Evolutionary conservation across 2,888 invertebrate species (phyloP).

Genomic region (Dolichomitus sp.): DNA sequence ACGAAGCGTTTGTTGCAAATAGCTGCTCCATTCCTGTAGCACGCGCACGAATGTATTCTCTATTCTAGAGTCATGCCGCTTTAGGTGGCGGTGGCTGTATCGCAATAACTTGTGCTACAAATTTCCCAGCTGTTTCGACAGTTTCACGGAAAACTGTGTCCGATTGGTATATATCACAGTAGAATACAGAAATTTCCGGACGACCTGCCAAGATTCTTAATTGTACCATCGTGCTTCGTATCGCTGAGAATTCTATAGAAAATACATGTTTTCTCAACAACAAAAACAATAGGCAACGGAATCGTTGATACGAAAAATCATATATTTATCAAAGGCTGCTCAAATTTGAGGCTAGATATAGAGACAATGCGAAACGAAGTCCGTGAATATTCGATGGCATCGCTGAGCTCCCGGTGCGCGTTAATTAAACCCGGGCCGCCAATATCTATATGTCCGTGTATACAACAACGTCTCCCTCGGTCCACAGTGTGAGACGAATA

Average conservation of each 20-base stretch:
- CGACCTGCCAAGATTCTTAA: background rate
- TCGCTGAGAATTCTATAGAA: background rate
- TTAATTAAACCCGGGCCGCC: constrained; percentile 45
- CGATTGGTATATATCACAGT: background rate
- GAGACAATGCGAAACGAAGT: background rate
- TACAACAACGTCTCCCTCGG: background rate
- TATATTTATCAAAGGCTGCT: constrained; percentile 45
- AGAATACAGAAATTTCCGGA: background rate
- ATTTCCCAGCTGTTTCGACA: background rate
- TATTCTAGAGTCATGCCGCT: background rate
- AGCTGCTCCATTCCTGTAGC: background rate
- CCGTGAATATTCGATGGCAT: background rate
- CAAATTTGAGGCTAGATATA: constrained; percentile 4
- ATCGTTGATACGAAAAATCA: background rate
- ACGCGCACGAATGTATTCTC: background rate
- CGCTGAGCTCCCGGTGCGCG: constrained; percentile 20
- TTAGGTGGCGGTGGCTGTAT: background rate
- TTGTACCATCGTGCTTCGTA: background rate
- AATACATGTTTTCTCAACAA: background rate
- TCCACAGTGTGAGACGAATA: constrained; percentile 45
- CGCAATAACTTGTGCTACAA: background rate
- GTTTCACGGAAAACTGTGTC: background rate
- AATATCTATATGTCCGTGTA: constrained; percentile 21
- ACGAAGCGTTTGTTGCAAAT: constrained; percentile 63
- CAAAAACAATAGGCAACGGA: background rate